Base-by-base conservation (phyloP, 2,797 vertebrate genomes). In the Oreortyx pictus region DNA sequence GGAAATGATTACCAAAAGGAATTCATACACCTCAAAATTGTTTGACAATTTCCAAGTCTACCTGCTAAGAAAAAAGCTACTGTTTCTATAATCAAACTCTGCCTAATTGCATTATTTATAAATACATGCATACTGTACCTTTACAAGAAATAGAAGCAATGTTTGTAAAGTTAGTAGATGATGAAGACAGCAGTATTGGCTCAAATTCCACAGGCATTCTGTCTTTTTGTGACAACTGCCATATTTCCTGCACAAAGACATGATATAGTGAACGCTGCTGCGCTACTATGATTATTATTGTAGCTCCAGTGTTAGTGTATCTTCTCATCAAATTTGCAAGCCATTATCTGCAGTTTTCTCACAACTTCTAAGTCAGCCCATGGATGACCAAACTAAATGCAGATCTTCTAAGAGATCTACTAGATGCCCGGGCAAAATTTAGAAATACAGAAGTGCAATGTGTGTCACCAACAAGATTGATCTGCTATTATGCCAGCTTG, bases 121-220 rank as follows among this genome's bases (percentile, higher is more conserved):
- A 75, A 31, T 46, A 60, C 31, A 37, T 1, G 15, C 18, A 93
- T 73, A 44, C 29, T 33, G 49, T 96, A 99, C 99, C 98, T 98
- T 97, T 98, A 97, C 99, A 99, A 93, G 97, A 96, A 88, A 99
- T 94, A 35, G 98, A 98, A 68, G 99, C 99, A 85, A 99, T 98
- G 96, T 98, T 98, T 76, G 98, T 99, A 82, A 99, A 99, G 97
- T 99, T 99, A 86, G 98, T 98, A 56, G 98, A 95, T 31, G 98
- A 98, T 46, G 98, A 98, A 92, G 97, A 98, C 5, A 99, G 97
- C 24, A 98, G 96, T 77, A 98, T 94, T 84, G 98, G 98, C 93
- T 98, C 98, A 86, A 99, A 98, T 46, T 98, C 97, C 91, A 99
- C 96, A 81, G 91, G 96, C 82, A 98, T 95, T 22, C 59, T 97